Conservation (phyloP, 1,140 invertebrate genomes). For the Brachionus plicatilis region DNA sequence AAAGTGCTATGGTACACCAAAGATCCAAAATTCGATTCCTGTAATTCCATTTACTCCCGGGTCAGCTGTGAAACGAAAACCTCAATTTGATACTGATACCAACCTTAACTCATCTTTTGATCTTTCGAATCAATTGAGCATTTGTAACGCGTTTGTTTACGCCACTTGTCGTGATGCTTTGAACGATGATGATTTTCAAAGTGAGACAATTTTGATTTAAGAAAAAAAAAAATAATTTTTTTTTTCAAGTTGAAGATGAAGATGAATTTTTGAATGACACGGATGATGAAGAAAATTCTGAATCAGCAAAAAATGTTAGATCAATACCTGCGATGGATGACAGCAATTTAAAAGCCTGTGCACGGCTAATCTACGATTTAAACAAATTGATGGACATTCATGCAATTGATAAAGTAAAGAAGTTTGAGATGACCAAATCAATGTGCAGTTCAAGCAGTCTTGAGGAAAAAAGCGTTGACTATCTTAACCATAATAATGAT, state of each 20-base stretch:
- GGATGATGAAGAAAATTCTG: neutral
- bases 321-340: neutral
- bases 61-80: neutral
- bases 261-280: constrained; percentile 5
- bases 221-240: neutral
- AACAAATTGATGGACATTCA: constrained; percentile 2
- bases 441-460: neutral
- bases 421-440: neutral
- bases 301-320: neutral
- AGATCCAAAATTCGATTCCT: neutral
- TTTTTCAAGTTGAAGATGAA: constrained; percentile 7
- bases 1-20: neutral
- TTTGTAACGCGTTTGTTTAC: constrained; percentile 10
- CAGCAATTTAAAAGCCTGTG: neutral
- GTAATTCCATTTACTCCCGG: constrained; percentile 5
- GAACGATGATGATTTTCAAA: constrained; percentile 32
- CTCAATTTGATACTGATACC: neutral
- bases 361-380: neutral
- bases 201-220: neutral
- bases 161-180: neutral
- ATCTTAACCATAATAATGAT: neutral
- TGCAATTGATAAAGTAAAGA: neutral
- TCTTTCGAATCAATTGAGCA: neutral
- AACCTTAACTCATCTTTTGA: neutral
- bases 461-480: neutral